These are phyloP conservation scores for Ageneiosus marmoratus DNA, from an alignment of 2,113 vertebrate genomes.

Conservation along the genomic window DNA sequence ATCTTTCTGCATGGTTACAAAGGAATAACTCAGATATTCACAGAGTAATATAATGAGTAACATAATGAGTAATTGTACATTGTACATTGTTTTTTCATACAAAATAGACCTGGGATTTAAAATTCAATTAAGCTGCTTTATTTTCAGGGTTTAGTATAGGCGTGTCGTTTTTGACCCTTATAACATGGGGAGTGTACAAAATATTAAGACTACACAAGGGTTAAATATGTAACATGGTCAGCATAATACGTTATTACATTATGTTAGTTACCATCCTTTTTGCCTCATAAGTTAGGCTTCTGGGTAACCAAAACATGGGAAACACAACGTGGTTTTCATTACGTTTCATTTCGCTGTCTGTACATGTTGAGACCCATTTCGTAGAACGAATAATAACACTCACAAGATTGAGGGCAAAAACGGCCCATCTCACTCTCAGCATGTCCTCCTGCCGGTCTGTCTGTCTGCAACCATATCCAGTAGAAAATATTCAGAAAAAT, in stretches of 20 bases:
- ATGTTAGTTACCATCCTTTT: neutral
- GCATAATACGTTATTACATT: neutral
- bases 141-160: no score
- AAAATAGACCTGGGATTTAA: no score
- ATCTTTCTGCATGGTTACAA: no score
- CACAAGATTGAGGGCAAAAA: constrained; percentile 62
- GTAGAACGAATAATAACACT: constrained; percentile 59
- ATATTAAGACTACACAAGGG: no score
- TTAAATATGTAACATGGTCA: neutral
- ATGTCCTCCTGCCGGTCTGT: constrained; percentile 51
- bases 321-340: neutral
- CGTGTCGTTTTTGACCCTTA: no score
- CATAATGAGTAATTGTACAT: no score
- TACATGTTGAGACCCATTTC: constrained; percentile 57
- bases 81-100: no score
- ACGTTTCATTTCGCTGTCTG: neutral
- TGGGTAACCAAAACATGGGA: neutral
- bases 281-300: neutral
- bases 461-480: constrained; percentile 23
- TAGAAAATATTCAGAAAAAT: neutral
- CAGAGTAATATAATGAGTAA: no score
- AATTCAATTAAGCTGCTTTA: no score
- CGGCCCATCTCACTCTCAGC: constrained; percentile 54
- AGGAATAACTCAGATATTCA: no score
- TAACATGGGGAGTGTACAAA: no score